Evolutionary conservation across 2,888 invertebrate species (phyloP).

Genomic region (Monochamus alternatus): DNA sequence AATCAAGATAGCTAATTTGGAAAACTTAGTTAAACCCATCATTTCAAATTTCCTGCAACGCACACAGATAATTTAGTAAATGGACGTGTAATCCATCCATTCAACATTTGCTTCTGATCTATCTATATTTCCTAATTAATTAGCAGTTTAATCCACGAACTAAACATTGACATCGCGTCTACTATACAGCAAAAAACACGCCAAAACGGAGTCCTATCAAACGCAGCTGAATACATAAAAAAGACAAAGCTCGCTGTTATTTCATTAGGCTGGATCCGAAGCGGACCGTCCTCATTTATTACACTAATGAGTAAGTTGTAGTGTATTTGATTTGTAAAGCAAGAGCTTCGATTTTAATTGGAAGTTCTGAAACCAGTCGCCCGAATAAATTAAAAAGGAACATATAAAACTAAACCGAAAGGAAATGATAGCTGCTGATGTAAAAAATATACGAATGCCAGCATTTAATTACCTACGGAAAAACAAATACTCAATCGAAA

Average conservation of each 20-base stretch:
- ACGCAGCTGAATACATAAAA: slow-evolving; percentile 2
- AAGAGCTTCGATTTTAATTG: slow-evolving; percentile 4
- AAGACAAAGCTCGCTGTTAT: slow-evolving; percentile 10
- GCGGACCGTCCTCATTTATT: not conserved
- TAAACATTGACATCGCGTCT: not conserved
- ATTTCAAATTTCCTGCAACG: too few species aligned
- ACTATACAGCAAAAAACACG: not conserved
- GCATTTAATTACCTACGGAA: too few species aligned
- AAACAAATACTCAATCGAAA: too few species aligned
- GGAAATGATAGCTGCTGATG: not conserved
- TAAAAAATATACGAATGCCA: too few species aligned
- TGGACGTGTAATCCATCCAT: too few species aligned
- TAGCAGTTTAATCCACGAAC: not conserved
- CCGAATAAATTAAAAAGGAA: not conserved
- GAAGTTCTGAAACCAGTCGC: not conserved
- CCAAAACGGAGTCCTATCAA: not conserved
- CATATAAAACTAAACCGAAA: not conserved
- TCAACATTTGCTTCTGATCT: not conserved
- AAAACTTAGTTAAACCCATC: too few species aligned
- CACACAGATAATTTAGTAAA: too few species aligned
- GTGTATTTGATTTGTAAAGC: slow-evolving; percentile 7
- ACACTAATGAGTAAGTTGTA: not conserved
- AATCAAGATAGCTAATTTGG: too few species aligned
- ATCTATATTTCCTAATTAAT: not conserved
- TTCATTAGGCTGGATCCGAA: slow-evolving; percentile 6